Conservation (phyloP, 2,888 invertebrate species). For the Tipula confusa region DNA sequence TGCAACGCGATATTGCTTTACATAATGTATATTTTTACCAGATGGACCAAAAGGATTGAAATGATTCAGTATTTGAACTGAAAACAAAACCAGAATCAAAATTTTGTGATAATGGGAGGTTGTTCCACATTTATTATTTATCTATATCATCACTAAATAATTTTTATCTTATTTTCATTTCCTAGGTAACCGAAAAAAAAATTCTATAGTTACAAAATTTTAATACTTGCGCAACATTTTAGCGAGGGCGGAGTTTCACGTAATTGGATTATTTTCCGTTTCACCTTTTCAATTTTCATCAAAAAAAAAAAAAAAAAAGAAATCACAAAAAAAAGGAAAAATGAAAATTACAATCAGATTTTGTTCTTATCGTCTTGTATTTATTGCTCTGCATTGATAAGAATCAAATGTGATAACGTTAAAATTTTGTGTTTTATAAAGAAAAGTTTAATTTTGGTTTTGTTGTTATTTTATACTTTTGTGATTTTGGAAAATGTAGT, state of each 20-base stretch:
- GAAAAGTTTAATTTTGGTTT: background rate
- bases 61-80: background rate
- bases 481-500: background rate
- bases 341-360: background rate
- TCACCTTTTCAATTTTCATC: background rate
- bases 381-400: background rate
- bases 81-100: background rate
- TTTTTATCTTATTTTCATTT: background rate
- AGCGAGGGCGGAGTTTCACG: background rate
- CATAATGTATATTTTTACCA: no score
- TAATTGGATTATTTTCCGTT: background rate
- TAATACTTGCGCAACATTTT: background rate
- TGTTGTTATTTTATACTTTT: background rate
- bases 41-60: background rate
- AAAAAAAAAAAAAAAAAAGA: background rate
- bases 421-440: background rate
- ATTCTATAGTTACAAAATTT: background rate
- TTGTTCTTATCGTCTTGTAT: background rate
- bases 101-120: background rate
- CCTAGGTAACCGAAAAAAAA: background rate
- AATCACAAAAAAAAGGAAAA: background rate
- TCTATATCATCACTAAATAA: background rate
- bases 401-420: background rate
- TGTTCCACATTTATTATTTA: constrained; percentile 20
- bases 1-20: no score